phyloP scores from a whole-genome alignment of 1,140 invertebrate species.

The Calosoma granatense region DNA sequence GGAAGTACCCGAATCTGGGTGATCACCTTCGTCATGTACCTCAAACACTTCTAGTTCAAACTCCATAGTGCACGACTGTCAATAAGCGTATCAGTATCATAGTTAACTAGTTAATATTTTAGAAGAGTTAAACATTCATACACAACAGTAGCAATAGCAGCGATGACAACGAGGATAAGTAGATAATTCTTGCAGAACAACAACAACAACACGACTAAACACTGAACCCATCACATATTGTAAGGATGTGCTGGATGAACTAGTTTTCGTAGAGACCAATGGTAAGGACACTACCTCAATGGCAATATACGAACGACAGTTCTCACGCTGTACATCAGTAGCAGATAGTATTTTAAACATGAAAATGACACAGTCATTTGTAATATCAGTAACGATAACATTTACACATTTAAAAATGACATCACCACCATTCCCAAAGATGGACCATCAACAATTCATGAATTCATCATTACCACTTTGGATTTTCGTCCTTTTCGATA shows the following conservation, averaged over 20 bases:
- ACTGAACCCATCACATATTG: background rate
- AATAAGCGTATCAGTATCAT: background rate
- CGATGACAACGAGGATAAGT: no score
- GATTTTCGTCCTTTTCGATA: background rate
- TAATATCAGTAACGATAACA: background rate
- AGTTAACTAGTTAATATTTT: no score
- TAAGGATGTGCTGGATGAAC: background rate
- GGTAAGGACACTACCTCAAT: background rate
- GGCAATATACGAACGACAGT: background rate
- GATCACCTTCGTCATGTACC: conserved; percentile 31
- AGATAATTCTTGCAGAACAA: no score
- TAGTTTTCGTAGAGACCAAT: background rate
- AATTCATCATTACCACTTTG: background rate
- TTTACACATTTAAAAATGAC: background rate
- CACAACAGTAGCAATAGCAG: background rate
- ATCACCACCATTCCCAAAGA: background rate
- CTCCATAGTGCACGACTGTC: conserved; percentile 24
- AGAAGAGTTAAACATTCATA: conserved; percentile 3
- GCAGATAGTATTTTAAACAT: background rate
- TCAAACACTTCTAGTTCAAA: conserved; percentile 35
- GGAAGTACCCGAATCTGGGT: conserved; percentile 14
- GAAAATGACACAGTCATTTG: background rate
- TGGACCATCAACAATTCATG: background rate
- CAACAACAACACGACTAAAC: background rate
- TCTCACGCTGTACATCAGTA: background rate